Evolutionary conservation across 2,113 vertebrate genomes (phyloP).

Genomic region (Callospermophilus lateralis): DNA sequence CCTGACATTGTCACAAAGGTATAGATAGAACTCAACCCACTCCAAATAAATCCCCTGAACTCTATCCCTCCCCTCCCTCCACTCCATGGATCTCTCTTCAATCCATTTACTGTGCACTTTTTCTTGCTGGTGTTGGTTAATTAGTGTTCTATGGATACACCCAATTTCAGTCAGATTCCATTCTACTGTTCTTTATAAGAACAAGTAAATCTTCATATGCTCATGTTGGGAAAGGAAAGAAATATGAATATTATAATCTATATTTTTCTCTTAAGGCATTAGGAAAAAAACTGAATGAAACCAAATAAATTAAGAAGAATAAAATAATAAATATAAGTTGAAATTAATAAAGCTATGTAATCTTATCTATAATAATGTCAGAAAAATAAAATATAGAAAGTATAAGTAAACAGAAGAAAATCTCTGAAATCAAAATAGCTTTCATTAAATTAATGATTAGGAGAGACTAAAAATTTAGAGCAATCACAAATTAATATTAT

Average conservation of each 20-base stretch:
- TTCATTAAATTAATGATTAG: neutral
- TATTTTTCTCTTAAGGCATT: neutral
- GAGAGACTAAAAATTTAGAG: neutral
- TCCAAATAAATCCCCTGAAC: too few relatives aligned
- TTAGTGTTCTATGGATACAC: too few relatives aligned
- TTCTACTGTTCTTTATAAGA: neutral
- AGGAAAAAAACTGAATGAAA: neutral
- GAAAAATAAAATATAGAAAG: neutral
- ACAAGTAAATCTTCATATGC: neutral
- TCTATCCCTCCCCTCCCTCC: too few relatives aligned
- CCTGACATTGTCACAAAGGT: too few relatives aligned
- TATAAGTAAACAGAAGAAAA: neutral
- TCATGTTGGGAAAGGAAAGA: neutral
- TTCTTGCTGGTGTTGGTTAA: too few relatives aligned
- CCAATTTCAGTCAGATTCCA: too few relatives aligned
- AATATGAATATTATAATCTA: neutral
- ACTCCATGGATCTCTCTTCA: too few relatives aligned
- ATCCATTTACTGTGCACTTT: too few relatives aligned
- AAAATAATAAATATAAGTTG: neutral
- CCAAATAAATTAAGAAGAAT: neutral
- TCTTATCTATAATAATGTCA: neutral
- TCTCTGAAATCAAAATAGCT: neutral
- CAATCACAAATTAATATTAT: neutral
- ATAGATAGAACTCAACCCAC: too few relatives aligned
- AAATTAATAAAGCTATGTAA: neutral